Base-by-base conservation (phyloP, 2,113 vertebrate genomes). In the Nerophis lumbriciformis region DNA sequence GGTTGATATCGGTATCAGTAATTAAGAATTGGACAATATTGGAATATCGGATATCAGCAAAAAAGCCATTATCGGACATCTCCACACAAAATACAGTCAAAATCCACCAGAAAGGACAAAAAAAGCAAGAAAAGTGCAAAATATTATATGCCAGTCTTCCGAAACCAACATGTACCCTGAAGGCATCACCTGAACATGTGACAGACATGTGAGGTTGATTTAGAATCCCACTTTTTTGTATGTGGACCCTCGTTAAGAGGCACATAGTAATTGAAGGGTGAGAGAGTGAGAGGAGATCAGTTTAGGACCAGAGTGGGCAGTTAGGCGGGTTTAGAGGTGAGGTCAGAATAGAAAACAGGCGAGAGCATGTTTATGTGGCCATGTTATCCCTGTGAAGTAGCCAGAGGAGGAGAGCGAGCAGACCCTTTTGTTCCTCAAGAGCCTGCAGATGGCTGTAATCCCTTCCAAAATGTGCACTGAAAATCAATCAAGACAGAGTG, bases 361-460 rank as follows among this genome's bases (percentile, higher is more conserved):
- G 68, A 65, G 66, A 75, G 78, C 81, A 76, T 79, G 78, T 88
- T 87, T 82, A 79, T 80, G 67, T 78, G 82, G 60, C 69, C 66
- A 65, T 83, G 87, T 88, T 86, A 82, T 88, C 78, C 83, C 76
- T 83, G 72, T 86, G 79, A 86, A 87, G 87, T 74, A 62, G 48
- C 50, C 71, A 72, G 65, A 67, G 84, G 77, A 77, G 75, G 79
- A 81, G 83, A 74, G 78, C 65, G 48, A 77, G 72, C 76, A 84
- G 76, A 66, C 81, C 70, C 83, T 90, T 91, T 92, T 48, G 89
- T 92, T 85, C 82, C 72, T 90, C 76, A 76, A 91, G 90, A 81
- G 87, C 77, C 81, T 90, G 88, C 90, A 91, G 90, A 91, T 90
- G 88, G 90, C 83, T 84, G 73, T 90, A 90, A 91, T 91, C 89